These are phyloP conservation scores for Lasius platythorax DNA, from an alignment of 2,888 invertebrate species.

Conservation along the genomic window DNA sequence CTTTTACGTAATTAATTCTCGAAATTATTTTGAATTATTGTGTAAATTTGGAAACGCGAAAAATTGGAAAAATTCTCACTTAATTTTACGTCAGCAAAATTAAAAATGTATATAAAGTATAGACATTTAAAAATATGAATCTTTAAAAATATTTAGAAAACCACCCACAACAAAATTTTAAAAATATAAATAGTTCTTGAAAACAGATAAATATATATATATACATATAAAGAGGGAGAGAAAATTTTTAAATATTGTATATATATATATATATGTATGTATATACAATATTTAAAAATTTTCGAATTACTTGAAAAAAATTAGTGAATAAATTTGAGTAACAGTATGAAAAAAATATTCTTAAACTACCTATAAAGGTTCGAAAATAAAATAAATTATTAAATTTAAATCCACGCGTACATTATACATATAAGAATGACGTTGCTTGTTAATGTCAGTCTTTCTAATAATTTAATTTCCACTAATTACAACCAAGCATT, in stretches of 20 bases:
- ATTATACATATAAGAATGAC: neutral
- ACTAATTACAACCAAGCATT: neutral
- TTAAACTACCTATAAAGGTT: neutral
- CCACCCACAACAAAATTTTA: neutral
- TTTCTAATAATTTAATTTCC: slow-evolving; percentile 1
- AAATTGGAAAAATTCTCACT: neutral
- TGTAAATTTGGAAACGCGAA: neutral
- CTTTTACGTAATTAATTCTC: neutral
- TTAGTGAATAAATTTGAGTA: neutral
- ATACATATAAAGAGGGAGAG: too few species aligned
- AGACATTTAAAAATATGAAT: neutral
- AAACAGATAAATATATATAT: neutral
- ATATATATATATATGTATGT: too few species aligned
- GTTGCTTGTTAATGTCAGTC: neutral
- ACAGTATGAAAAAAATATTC: neutral
- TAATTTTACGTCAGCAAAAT: neutral
- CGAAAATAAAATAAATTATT: neutral
- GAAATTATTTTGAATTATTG: neutral
- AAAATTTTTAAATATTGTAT: too few species aligned
- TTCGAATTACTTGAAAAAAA: neutral
- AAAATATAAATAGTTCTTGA: neutral
- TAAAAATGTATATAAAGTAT: neutral
- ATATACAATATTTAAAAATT: neutral
- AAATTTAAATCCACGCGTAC: neutral
- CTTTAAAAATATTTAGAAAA: neutral